Evolutionary conservation across 2,888 invertebrate species (phyloP).

Genomic region (Onthophagus sagittarius): DNA sequence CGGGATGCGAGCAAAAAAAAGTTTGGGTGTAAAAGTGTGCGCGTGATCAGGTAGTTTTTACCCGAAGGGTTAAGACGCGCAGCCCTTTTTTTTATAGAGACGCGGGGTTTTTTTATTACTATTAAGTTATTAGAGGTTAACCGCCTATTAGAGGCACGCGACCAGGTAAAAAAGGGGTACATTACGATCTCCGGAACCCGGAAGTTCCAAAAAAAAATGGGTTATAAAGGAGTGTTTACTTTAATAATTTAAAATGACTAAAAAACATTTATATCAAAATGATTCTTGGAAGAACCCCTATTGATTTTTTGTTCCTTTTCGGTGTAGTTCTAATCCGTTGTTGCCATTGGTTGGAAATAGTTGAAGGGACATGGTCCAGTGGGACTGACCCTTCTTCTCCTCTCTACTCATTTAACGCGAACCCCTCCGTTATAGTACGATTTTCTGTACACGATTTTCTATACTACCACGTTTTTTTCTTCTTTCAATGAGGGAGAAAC

Average conservation of each 20-base stretch:
- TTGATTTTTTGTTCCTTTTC: background rate
- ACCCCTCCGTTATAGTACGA: background rate
- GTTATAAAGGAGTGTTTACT: no score
- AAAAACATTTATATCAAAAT: background rate
- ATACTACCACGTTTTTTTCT: background rate
- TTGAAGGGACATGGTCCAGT: background rate
- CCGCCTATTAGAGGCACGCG: constrained; percentile 48
- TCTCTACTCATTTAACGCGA: background rate
- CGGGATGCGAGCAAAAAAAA: background rate
- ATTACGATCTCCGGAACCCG: background rate
- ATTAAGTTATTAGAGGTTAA: constrained; percentile 49
- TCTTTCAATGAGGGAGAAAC: background rate
- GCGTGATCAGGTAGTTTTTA: background rate
- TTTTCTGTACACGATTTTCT: no score
- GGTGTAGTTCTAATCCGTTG: background rate
- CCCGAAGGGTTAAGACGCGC: background rate
- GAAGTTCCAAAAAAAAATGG: background rate
- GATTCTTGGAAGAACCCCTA: background rate
- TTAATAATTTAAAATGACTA: no score
- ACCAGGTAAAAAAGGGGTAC: constrained; percentile 45
- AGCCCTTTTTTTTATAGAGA: background rate
- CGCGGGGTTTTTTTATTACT: constrained; percentile 35
- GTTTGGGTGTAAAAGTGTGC: background rate
- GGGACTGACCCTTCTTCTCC: background rate
- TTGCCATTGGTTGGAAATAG: background rate